phyloP scores from a whole-genome alignment of 2,797 vertebrate species.

The Pristis pectinata region DNA sequence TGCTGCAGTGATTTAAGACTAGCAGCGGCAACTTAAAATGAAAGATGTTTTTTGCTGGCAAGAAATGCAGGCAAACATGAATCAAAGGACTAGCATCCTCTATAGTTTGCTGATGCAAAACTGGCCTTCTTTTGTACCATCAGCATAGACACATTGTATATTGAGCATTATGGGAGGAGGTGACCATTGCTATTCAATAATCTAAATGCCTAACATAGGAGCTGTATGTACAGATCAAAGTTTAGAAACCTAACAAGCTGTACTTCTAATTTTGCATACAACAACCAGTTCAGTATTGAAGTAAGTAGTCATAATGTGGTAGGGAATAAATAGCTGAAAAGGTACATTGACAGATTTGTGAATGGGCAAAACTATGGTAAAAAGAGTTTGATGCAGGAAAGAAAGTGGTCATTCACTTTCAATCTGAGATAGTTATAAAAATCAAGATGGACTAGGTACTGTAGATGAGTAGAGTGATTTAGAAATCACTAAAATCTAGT shows the following conservation, averaged over 20 bases:
- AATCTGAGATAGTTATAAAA: not conserved
- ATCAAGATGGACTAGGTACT: not conserved
- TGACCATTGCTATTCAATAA: not conserved
- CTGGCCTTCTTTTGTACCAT: not conserved
- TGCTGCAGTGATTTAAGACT: not conserved
- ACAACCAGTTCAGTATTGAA: not conserved
- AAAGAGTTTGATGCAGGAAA: not conserved
- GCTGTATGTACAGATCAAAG: not conserved
- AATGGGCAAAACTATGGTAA: not conserved
- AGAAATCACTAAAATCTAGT: not conserved
- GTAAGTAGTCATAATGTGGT: not conserved
- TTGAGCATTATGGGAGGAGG: not conserved
- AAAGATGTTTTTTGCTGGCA: not conserved
- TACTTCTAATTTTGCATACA: not conserved
- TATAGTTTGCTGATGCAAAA: not conserved
- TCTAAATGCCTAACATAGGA: not conserved
- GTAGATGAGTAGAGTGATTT: not conserved
- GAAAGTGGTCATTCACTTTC: not conserved
- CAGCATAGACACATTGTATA: not conserved
- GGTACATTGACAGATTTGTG: not conserved
- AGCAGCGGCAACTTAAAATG: not conserved
- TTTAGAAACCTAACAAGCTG: not conserved
- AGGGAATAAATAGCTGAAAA: not conserved
- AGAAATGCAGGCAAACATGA: not conserved
- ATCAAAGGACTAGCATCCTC: not conserved